Evolutionary conservation across 2,113 vertebrate species (phyloP).

Genomic region (Antennarius striatus): DNA sequence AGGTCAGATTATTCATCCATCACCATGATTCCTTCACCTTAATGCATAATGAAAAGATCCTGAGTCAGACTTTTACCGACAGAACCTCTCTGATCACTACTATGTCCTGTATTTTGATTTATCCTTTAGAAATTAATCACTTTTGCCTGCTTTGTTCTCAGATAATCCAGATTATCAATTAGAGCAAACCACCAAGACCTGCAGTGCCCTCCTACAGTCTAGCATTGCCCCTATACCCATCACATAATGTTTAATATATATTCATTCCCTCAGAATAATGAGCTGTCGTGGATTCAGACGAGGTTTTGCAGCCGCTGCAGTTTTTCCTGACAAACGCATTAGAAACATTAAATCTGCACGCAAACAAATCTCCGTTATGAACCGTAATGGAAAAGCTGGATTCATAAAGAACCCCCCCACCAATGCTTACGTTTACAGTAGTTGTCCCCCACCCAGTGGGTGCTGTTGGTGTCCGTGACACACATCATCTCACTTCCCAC

Average conservation of each 20-base stretch:
- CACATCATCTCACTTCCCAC: conserved; percentile 80
- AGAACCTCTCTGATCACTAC: too few relatives aligned
- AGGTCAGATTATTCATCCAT: not conserved
- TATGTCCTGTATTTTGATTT: too few relatives aligned
- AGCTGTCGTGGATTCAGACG: conserved; percentile 22
- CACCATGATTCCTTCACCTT: not conserved
- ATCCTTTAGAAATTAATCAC: too few relatives aligned
- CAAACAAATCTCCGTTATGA: conserved; percentile 4
- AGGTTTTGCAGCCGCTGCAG: conserved; percentile 33
- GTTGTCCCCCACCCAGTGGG: conserved; percentile 82
- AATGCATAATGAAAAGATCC: too few relatives aligned
- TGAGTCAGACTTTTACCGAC: too few relatives aligned
- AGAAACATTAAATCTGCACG: conserved; percentile 27
- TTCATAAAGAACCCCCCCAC: not conserved
- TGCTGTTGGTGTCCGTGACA: conserved; percentile 76
- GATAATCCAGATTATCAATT: not conserved
- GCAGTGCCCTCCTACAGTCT: conserved; percentile 3
- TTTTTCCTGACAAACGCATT: conserved; percentile 23
- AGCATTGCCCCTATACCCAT: conserved; percentile 16
- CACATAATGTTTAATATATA: conserved; percentile 43
- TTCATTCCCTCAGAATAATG: conserved; percentile 41
- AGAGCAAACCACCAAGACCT: conserved; percentile 8
- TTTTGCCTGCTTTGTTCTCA: not conserved
- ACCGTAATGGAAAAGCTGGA: not conserved
- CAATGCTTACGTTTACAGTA: conserved; percentile 85